phyloP scores from a whole-genome alignment of 2,888 invertebrate species.

The Volucella inanis region DNA sequence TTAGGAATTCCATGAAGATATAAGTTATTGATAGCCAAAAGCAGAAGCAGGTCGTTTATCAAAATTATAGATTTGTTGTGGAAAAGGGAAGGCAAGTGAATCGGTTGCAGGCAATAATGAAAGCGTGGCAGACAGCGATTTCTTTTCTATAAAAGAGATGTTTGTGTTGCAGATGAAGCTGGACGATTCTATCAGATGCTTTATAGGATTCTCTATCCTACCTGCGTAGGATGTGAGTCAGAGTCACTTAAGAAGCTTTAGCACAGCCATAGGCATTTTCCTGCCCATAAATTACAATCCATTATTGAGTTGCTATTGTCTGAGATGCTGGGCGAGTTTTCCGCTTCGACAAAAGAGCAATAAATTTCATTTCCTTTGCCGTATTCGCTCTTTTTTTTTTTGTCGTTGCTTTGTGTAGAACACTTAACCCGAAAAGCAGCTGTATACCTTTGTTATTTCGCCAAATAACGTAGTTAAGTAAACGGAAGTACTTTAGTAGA shows the following conservation, averaged over 20 bases:
- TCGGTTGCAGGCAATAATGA: slow-evolving; percentile 32
- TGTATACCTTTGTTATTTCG: slow-evolving; percentile 48
- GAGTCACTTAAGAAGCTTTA: slow-evolving; percentile 58
- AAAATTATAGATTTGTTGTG: slow-evolving; percentile 70
- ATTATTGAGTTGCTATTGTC: slow-evolving; percentile 74
- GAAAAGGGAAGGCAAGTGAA: slow-evolving; percentile 21
- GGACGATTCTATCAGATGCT: slow-evolving; percentile 54
- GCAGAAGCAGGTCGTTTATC: slow-evolving; percentile 65
- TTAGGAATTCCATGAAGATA: slow-evolving; percentile 66
- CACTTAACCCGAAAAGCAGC: slow-evolving; percentile 54
- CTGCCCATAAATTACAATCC: slow-evolving; percentile 71
- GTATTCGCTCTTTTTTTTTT: slow-evolving; percentile 36
- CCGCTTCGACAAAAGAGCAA: slow-evolving; percentile 72
- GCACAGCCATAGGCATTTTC: slow-evolving; percentile 59
- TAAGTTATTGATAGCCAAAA: slow-evolving; percentile 70
- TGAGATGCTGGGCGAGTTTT: slow-evolving; percentile 73
- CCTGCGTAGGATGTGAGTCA: slow-evolving; percentile 48
- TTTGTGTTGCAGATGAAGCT: slow-evolving; percentile 18
- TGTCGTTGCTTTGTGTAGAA: slow-evolving; percentile 25
- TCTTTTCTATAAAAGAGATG: slow-evolving; percentile 65
- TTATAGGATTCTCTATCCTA: slow-evolving; percentile 40
- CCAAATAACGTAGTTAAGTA: slow-evolving; percentile 52
- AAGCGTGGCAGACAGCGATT: slow-evolving; percentile 73
- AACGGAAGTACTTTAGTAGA: slow-evolving; percentile 65
- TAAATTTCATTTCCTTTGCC: slow-evolving; percentile 62